phyloP scores from a whole-genome alignment of 2,888 invertebrate genomes.

The Tetropium fuscum region DNA sequence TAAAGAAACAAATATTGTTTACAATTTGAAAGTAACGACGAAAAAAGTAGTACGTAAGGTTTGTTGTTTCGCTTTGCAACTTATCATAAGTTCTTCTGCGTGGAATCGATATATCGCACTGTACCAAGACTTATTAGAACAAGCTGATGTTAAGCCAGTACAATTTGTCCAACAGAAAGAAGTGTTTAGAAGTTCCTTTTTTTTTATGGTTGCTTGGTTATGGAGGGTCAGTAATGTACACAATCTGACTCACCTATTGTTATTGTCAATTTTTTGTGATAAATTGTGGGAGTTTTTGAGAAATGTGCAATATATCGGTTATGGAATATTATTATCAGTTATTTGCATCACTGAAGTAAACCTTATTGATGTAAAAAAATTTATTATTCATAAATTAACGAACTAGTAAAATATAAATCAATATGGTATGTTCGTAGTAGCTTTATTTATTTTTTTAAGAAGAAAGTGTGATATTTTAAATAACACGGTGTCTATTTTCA shows the following conservation, averaged over 20 bases:
- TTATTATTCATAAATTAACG: conserved; percentile 67
- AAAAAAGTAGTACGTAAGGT: conserved; percentile 76
- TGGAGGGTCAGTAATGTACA: conserved; percentile 88
- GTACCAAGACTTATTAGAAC: conserved; percentile 82
- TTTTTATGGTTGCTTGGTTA: conserved; percentile 78
- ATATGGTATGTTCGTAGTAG: conserved; percentile 11
- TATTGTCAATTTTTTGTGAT: conserved; percentile 85
- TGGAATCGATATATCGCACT: conserved; percentile 89
- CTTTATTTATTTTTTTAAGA: conserved; percentile 4
- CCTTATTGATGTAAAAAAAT: conserved; percentile 71
- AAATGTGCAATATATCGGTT: conserved; percentile 78
- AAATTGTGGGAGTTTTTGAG: conserved; percentile 83
- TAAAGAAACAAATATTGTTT: conserved; percentile 70
- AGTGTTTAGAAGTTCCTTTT: conserved; percentile 78
- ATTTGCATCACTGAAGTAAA: conserved; percentile 81
- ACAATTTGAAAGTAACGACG: conserved; percentile 77
- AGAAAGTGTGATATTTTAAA: conserved; percentile 19
- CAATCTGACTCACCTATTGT: conserved; percentile 78
- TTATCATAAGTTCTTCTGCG: conserved; percentile 79
- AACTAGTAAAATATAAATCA: conserved; percentile 52
- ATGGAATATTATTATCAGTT: conserved; percentile 74
- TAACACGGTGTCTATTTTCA: too few species aligned
- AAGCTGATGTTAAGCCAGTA: conserved; percentile 69
- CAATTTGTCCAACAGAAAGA: conserved; percentile 70
- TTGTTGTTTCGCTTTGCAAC: conserved; percentile 76